Evolutionary conservation across 2,888 invertebrate species (phyloP).

Genomic region (Peribatodes rhomboidaria): DNA sequence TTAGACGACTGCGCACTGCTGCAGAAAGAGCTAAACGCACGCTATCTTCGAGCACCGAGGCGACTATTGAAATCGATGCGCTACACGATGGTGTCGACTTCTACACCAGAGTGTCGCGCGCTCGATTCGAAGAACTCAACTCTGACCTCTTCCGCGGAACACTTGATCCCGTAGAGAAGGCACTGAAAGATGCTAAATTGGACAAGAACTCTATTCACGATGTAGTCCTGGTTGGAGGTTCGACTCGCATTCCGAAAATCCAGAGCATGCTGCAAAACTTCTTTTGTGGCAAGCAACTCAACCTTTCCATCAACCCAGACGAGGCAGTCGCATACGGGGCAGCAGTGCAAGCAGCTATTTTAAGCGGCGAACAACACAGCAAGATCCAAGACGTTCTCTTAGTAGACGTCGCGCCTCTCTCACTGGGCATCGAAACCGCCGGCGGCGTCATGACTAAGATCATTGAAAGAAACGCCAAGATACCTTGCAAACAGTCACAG

Average conservation of each 20-base stretch:
- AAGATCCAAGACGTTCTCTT: conserved; percentile 89
- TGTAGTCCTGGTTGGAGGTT: conserved; percentile 93
- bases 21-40: conserved; percentile 93
- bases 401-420: conserved; percentile 88
- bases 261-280: conserved; percentile 91
- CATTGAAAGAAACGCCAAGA: conserved; percentile 90
- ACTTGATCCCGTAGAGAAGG: conserved; percentile 92
- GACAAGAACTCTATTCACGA: conserved; percentile 92
- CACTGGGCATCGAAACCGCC: conserved; percentile 92
- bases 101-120: conserved; percentile 90
- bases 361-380: conserved; percentile 91
- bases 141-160: conserved; percentile 91
- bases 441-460: conserved; percentile 93
- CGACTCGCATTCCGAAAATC: conserved; percentile 93
- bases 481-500: conserved; percentile 90
- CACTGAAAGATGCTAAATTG: conserved; percentile 92
- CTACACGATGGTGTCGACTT: conserved; percentile 90
- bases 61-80: conserved; percentile 91
- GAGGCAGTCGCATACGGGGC: conserved; percentile 94
- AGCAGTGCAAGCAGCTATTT: conserved; percentile 91
- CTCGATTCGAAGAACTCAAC: conserved; percentile 92
- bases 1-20: conserved; percentile 90
- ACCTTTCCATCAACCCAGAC: conserved; percentile 92
- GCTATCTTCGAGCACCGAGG: conserved; percentile 91
- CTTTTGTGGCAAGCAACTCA: conserved; percentile 91